Percentiles rank a stretch among this genome's conserved stretches.
Conservation (phyloP, 2,797 vertebrate genomes). For the Ptychadena robeensis region DNA sequence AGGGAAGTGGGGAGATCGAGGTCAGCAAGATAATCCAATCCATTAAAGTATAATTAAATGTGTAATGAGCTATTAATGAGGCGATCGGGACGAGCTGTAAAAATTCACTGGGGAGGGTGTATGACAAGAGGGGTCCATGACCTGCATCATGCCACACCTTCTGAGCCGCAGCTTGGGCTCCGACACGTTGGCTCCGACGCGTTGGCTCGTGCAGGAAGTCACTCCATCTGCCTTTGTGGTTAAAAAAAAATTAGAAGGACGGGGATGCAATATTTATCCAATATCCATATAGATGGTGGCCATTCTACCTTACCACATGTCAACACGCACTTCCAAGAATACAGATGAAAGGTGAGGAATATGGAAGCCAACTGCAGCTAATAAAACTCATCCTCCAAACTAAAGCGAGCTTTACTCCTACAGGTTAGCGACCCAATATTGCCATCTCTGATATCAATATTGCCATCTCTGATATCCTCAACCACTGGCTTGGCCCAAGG, state of each 20-base stretch:
- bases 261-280: too few species aligned
- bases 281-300: too few species aligned
- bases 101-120: slow-evolving; percentile 23
- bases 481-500: too few species aligned
- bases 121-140: slow-evolving; percentile 1
- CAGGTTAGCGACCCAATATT: too few species aligned
- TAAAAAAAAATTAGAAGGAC: too few species aligned
- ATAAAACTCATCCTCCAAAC: background rate
- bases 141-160: background rate
- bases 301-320: background rate
- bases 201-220: background rate
- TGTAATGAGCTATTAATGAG: slow-evolving; percentile 31
- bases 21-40: slow-evolving; percentile 39
- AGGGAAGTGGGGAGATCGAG: background rate
- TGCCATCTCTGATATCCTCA: too few species aligned
- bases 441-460: too few species aligned
- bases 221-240: too few species aligned
- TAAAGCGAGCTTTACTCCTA: too few species aligned
- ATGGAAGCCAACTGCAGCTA: background rate
- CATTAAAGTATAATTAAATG: slow-evolving; percentile 6
- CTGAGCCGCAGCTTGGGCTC: background rate
- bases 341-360: background rate
- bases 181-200: too few species aligned
- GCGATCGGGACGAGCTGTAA: background rate
- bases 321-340: background rate